Evolutionary conservation across 1,140 invertebrate genomes (phyloP).

Genomic region (Pteromalus puparum): DNA sequence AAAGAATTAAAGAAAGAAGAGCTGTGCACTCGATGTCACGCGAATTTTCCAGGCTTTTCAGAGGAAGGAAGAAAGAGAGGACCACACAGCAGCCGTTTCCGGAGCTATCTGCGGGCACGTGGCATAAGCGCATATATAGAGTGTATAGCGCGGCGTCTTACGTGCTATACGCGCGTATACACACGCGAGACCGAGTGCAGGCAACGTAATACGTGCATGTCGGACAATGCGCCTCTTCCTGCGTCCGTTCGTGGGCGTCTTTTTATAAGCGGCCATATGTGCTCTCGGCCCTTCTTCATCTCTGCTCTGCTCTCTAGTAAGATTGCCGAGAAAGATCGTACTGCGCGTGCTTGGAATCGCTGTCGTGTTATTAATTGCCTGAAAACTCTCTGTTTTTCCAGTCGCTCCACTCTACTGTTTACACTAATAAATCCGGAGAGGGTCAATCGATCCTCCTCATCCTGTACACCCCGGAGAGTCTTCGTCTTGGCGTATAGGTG

Average conservation of each 20-base stretch:
- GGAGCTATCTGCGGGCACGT: conserved; percentile 67
- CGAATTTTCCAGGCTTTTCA: conserved; percentile 17
- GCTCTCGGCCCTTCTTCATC: background rate
- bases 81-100: conserved; percentile 65
- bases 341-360: background rate
- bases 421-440: background rate
- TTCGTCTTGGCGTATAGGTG: conserved; percentile 43
- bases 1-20: background rate
- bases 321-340: background rate
- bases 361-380: too few species aligned
- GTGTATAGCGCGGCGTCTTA: too few species aligned
- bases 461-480: conserved; percentile 39
- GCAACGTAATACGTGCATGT: background rate
- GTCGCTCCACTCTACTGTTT: background rate
- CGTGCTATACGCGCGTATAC: too few species aligned
- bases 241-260: background rate
- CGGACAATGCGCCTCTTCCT: conserved; percentile 15
- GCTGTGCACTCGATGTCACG: background rate
- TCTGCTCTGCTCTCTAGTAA: too few species aligned
- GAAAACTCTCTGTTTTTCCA: too few species aligned
- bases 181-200: too few species aligned
- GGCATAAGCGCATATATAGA: conserved; percentile 33
- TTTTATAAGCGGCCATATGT: conserved; percentile 17
- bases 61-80: background rate
- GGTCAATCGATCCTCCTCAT: conserved; percentile 58